These are phyloP conservation scores for Pycnomerus fuliginosus DNA, from an alignment of 2,888 invertebrate species.

Conservation along the genomic window DNA sequence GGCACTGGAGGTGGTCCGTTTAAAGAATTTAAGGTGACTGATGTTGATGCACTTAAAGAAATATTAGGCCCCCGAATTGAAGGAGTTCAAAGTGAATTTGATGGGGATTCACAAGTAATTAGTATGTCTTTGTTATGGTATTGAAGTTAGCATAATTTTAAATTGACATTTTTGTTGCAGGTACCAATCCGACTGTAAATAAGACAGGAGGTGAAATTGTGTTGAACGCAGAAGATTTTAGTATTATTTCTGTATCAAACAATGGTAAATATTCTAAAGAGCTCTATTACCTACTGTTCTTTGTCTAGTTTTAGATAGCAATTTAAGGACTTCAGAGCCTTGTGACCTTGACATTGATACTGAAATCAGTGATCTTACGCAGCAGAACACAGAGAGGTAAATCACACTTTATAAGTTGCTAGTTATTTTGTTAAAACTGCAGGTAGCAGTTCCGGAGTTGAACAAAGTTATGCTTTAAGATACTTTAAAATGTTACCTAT, in stretches of 20 bases:
- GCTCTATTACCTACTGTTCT: no score
- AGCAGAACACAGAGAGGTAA: background rate
- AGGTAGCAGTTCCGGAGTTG: background rate
- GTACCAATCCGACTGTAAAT: background rate
- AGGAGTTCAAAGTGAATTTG: conserved; percentile 16
- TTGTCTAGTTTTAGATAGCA: no score
- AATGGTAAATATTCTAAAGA: no score
- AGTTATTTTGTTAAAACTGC: background rate
- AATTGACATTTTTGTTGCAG: background rate
- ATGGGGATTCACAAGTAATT: conserved; percentile 10
- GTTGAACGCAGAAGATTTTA: no score
- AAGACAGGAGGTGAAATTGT: no score
- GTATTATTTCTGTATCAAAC: no score
- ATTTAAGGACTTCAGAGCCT: no score
- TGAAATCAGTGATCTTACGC: background rate
- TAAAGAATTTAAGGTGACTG: conserved; percentile 9
- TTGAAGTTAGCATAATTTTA: background rate
- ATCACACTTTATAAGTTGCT: background rate
- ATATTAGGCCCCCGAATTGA: conserved; percentile 13
- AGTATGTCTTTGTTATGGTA: background rate
- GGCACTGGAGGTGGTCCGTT: conserved; percentile 23
- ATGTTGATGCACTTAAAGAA: conserved; percentile 21
- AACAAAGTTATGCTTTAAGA: background rate
- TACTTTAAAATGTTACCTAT: background rate
- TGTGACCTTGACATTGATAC: no score